phyloP scores from a whole-genome alignment of 1,140 invertebrate genomes.

The Bombus pascuorum region DNA sequence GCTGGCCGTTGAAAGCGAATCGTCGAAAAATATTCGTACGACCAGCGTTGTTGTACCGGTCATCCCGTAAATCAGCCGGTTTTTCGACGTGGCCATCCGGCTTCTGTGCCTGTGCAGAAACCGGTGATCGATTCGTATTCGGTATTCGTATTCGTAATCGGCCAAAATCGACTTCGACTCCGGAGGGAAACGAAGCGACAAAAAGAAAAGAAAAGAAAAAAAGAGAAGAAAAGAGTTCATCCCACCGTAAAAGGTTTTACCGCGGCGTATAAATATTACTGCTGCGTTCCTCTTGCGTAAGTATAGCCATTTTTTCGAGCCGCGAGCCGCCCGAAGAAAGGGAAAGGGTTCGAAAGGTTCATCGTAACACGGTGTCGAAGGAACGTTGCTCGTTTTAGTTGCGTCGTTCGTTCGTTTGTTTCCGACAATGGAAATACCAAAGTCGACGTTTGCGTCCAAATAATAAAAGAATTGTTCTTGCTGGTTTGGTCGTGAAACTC shows the following conservation, averaged over 20 bases:
- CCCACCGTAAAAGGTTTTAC: slow-evolving; percentile 31
- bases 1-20: neutral
- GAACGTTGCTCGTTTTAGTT: too few relatives aligned
- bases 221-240: neutral
- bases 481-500: neutral
- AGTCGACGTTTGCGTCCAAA: neutral
- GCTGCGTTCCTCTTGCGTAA: neutral
- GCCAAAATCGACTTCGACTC: slow-evolving; percentile 3
- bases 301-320: neutral
- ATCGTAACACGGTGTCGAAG: neutral
- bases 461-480: neutral
- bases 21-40: slow-evolving; percentile 36
- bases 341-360: neutral
- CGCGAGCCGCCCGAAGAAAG: too few relatives aligned
- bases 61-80: slow-evolving; percentile 55
- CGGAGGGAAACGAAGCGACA: neutral
- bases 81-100: slow-evolving; percentile 3
- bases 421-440: neutral
- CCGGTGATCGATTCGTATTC: slow-evolving; percentile 39
- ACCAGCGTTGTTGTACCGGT: neutral
- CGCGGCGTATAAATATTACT: too few relatives aligned
- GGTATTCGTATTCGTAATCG: too few relatives aligned
- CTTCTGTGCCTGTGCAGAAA: slow-evolving; percentile 7
- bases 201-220: slow-evolving; percentile 43
- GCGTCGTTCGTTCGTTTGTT: too few relatives aligned